phyloP scores from a whole-genome alignment of 2,113 vertebrate species.

The Psammodynastes pulverulentus region DNA sequence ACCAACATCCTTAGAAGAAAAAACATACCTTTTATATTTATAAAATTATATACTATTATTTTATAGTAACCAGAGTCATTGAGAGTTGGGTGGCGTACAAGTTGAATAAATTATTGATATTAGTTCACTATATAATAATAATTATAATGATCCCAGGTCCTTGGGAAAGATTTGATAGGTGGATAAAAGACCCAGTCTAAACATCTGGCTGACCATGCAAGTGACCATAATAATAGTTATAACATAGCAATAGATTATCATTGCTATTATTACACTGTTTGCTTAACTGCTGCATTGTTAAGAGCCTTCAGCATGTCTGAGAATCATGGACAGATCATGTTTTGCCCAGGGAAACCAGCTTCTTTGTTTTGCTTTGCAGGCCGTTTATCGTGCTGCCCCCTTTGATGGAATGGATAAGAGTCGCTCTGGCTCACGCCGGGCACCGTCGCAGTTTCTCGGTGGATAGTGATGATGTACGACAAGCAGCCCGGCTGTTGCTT shows the following conservation, averaged over 20 bases:
- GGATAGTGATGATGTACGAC: slow-evolving; percentile 97
- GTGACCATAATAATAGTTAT: neutral
- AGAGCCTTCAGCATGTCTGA: slow-evolving; percentile 34
- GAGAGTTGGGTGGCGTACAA: neutral
- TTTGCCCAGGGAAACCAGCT: slow-evolving; percentile 16
- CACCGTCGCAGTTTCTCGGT: slow-evolving; percentile 95
- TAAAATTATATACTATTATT: neutral
- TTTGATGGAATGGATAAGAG: slow-evolving; percentile 97
- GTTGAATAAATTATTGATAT: neutral
- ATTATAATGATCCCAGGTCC: neutral
- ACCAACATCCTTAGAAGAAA: neutral
- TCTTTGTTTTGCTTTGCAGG: slow-evolving; percentile 69
- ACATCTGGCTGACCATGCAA: neutral
- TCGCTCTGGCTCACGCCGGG: slow-evolving; percentile 89
- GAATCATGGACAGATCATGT: neutral
- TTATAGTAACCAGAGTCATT: neutral
- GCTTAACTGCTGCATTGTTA: neutral
- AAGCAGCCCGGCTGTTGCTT: slow-evolving; percentile 91
- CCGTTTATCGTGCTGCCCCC: slow-evolving; percentile 94
- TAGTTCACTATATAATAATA: neutral
- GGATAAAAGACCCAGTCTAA: neutral
- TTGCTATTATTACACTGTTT: neutral
- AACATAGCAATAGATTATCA: neutral
- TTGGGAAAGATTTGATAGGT: neutral
- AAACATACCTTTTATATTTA: neutral